A percentile compares a stretch with the other conserved stretches of the same genome.
Conservation (phyloP, 2,888 invertebrate genomes). For the Oscheius sp. region DNA sequence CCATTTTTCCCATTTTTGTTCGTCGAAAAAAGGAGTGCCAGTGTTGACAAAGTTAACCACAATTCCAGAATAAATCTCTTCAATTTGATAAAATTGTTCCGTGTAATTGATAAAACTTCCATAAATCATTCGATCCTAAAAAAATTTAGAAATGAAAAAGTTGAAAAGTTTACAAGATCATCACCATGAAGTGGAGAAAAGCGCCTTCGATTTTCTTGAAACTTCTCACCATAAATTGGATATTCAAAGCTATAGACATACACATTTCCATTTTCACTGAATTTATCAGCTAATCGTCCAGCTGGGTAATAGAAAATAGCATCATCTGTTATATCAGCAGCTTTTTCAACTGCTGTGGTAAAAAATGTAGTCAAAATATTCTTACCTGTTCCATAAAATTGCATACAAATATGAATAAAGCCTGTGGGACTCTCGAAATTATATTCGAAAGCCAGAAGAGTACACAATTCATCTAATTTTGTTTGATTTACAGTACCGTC, state of each 20-base stretch:
- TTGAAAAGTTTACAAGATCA: background rate
- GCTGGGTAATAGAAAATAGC: background rate
- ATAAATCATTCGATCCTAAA: background rate
- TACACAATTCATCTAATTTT: background rate
- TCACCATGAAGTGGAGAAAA: background rate
- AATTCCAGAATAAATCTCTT: slow-evolving; percentile 38
- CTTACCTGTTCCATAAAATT: background rate
- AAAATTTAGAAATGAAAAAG: background rate
- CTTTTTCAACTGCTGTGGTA: background rate
- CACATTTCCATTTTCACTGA: background rate
- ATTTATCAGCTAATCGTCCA: background rate
- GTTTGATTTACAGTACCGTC: background rate
- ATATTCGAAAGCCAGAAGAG: background rate
- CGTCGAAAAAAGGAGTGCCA: slow-evolving; percentile 30
- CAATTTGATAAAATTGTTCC: slow-evolving; percentile 21
- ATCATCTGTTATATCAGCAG: background rate
- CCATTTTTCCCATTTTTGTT: slow-evolving; percentile 32
- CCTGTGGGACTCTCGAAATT: background rate
- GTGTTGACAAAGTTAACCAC: slow-evolving; percentile 40
- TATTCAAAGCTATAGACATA: slow-evolving; percentile 13
- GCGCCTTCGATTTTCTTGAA: background rate
- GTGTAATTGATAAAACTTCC: slow-evolving; percentile 4
- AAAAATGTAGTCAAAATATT: too few relatives aligned
- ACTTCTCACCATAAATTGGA: background rate
- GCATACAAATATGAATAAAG: background rate